phyloP scores from a whole-genome alignment of 2,797 vertebrate species.

The Masticophis lateralis region DNA sequence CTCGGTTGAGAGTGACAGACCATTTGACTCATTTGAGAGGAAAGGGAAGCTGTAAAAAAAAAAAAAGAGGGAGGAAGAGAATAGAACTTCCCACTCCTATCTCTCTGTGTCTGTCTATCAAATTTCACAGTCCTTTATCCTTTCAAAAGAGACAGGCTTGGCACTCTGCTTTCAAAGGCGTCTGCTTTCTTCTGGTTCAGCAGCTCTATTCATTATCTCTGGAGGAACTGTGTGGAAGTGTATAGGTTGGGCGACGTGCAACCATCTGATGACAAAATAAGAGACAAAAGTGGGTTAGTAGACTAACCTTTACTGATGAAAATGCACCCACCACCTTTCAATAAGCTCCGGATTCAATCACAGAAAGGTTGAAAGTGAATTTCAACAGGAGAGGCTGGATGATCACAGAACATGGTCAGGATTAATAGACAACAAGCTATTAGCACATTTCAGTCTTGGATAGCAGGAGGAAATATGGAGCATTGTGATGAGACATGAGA shows the following conservation, averaged over 20 bases:
- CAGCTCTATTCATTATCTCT: constrained; percentile 24
- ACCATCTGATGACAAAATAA: constrained; percentile 13
- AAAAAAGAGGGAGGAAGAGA: not conserved
- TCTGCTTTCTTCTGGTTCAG: constrained; percentile 16
- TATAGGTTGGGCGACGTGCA: constrained; percentile 17
- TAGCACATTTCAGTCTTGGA: not conserved
- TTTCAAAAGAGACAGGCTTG: constrained; percentile 5
- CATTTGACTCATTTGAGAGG: not conserved
- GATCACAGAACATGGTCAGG: not conserved
- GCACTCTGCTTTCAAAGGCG: not conserved
- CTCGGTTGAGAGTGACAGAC: not conserved
- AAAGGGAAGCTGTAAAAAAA: not conserved
- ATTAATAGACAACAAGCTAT: not conserved
- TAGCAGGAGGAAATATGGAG: not conserved
- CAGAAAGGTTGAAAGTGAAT: constrained; percentile 1
- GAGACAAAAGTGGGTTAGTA: constrained; percentile 28
- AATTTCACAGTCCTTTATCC: not conserved
- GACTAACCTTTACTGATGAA: constrained; percentile 1
- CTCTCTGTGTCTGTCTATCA: not conserved
- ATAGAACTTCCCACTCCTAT: not conserved
- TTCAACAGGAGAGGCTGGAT: not conserved
- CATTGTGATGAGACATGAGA: not conserved
- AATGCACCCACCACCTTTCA: not conserved
- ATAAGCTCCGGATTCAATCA: not conserved
- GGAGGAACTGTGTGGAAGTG: constrained; percentile 21